Base-by-base conservation (phyloP, 30 jellyfish, hydroid and myxozoan species). In the Euphysa ruthae region DNA sequence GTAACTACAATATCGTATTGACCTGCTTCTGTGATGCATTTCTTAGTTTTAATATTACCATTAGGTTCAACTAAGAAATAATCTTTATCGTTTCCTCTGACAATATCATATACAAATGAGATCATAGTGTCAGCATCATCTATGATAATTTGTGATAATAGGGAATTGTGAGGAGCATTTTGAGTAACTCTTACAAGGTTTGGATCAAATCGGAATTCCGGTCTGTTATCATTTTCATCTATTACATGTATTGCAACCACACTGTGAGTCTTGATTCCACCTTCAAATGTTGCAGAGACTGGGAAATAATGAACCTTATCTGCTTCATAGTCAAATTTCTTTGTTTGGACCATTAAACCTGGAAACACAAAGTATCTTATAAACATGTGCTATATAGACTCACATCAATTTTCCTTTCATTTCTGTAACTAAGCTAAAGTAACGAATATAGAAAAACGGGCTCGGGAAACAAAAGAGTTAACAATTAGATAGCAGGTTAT, bases 151-250 rank as follows among this genome's bases (percentile, higher is more conserved):
- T 16, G 8, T 4, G 78, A n/a, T 4, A 65, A 25, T 0, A 65
- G 29, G 0, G 74, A 61, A 63, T 61, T 61, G 6, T 61, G 74
- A 3, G 74, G 74, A 43, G 33, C 29, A 22, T 61, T 61, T 1
- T n/a, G 10, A 35, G 78, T 65, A 1, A 65, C 23, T 5, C 74
- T 10, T 1, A 73, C 74, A 12, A 44, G 20, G 35, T 72, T 72
- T n/a, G 78, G 78, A 7, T 20, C n/a, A 8, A 31, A n/a, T 5
- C 28, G 34, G 38, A 87, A 66, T 3, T 20, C 54, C 14, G 97
- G 97, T 18, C 49, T 50, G 62, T 79, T 87, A 74, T 87, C 97
- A 22, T 87, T 87, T 32, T 66, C 94, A 58, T 87, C 97, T 4
- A 43, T 25, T 0, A 87, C 61, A 30, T 32, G 56, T 0, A 87